Evolutionary conservation across 92 coral and sea anemone genomes (phyloP), one percentile per base, ranked within the genome.

Genomic region (Chrysogorgia sp.): DNA sequence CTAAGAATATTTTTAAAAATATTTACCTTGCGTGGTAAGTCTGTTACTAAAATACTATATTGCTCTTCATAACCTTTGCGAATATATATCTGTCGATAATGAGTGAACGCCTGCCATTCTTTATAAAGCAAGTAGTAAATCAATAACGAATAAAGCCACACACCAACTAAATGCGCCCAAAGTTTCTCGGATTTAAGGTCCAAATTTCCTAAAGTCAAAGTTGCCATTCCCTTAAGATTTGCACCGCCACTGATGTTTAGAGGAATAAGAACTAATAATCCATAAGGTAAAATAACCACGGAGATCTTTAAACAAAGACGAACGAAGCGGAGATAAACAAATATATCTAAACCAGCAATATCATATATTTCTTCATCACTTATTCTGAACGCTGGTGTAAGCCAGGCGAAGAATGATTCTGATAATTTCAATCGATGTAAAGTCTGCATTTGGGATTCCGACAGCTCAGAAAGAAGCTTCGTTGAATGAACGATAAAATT

Each of bases 121-220:
- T 86, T 77, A 62, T 91, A 87, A 31, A 93, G 81, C 34, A 93
- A 77, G 61, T 86, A 91, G 71, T 88, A 91, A 23, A 88, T 84
- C 61, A 89, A 72, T 19, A 87, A 1, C 0, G 93, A 84, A 67
- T 93, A 93, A 10, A 60, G 71, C 96, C 96, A 90, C 21, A 92
- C 92, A 15, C 91, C 92, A 13, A 93, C 68, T 25, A 93, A 80
- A 82, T 93, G 96, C 21, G 96, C 97, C 97, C 96, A 93, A 24
- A 88, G 47, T 48, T 78, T 84, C 1, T 85, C 59, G 1, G 93
- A 88, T 12, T 63, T 50, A 41, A 74, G 55, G 26, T 69, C 56
- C 30, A 93, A 71, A 79, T 93, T 93, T 6, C 96, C 86, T 82
- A 93, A 29, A 12, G 88, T 79, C 5, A 93, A 77, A 71, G 67